Conservation (phyloP, 2,888 invertebrate genomes). For the Athripsodes cinereus region DNA sequence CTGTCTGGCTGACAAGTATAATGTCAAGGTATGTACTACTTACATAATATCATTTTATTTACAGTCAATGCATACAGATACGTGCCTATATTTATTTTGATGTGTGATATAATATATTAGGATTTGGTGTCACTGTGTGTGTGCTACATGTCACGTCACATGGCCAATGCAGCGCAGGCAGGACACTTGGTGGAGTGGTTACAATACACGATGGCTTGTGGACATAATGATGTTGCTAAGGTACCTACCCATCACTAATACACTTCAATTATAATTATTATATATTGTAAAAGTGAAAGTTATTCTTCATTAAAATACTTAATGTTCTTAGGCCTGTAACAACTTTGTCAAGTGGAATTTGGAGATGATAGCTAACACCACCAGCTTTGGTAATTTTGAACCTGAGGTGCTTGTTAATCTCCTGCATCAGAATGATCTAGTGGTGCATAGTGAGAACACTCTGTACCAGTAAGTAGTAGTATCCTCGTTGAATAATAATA, state of each 20-base stretch:
- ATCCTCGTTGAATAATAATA: too few relatives aligned
- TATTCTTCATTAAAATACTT: too few relatives aligned
- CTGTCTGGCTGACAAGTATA: conserved; percentile 90
- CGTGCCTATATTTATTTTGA: conserved; percentile 2
- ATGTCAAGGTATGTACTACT: conserved; percentile 70
- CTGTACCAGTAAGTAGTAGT: conserved; percentile 60
- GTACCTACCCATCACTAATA: conserved; percentile 32
- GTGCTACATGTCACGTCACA: conserved; percentile 81
- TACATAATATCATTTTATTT: not conserved
- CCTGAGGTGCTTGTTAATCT: conserved; percentile 69
- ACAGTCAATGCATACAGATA: too few relatives aligned
- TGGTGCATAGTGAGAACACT: conserved; percentile 83
- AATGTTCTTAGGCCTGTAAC: conserved; percentile 70
- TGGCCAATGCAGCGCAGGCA: conserved; percentile 76
- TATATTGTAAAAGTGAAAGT: not conserved
- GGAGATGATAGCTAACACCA: conserved; percentile 70
- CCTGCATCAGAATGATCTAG: conserved; percentile 79
- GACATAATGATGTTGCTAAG: conserved; percentile 63
- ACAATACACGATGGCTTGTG: conserved; percentile 82
- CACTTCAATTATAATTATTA: too few relatives aligned
- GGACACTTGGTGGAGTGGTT: conserved; percentile 85
- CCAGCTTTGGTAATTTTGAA: conserved; percentile 78
- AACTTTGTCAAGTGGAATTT: conserved; percentile 90
- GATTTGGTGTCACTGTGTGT: conserved; percentile 80
- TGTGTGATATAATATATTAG: conserved; percentile 35